Conservation (phyloP, 2,888 invertebrate species). For the Pherbina coryleti region DNA sequence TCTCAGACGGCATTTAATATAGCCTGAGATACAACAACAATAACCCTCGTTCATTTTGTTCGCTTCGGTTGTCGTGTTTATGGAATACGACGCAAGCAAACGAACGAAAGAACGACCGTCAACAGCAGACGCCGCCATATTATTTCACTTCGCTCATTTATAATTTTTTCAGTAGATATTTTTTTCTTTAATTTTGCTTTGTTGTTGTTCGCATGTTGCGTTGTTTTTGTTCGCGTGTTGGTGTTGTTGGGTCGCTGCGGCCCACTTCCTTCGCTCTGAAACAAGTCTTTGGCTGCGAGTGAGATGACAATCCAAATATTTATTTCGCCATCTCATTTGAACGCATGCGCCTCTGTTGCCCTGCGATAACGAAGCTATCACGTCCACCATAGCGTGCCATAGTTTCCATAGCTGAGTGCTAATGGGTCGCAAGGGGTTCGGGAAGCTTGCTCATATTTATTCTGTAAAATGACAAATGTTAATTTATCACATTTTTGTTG, state of each 20-base stretch:
- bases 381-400: too few relatives aligned
- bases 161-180: neutral
- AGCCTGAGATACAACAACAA: slow-evolving; percentile 27
- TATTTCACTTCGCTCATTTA: slow-evolving; percentile 22
- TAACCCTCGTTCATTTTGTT: slow-evolving; percentile 39
- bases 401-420: too few relatives aligned
- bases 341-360: slow-evolving; percentile 42
- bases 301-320: slow-evolving; percentile 18
- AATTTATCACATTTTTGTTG: too few relatives aligned
- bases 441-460: too few relatives aligned
- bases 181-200: slow-evolving; percentile 4
- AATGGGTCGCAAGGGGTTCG: too few relatives aligned
- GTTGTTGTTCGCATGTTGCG: neutral
- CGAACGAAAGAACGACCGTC: neutral
- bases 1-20: slow-evolving; percentile 24
- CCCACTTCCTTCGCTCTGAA: neutral
- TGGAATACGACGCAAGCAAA: neutral
- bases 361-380: neutral
- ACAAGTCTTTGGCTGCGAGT: slow-evolving; percentile 11
- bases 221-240: neutral
- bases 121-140: slow-evolving; percentile 34
- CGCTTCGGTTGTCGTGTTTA: slow-evolving; percentile 10
- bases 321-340: slow-evolving; percentile 44
- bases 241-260: neutral
- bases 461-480: too few relatives aligned